Percentiles rank a stretch among this genome's conserved stretches.
Conservation (phyloP, 2,888 invertebrate genomes). For the Junonia oenone region DNA sequence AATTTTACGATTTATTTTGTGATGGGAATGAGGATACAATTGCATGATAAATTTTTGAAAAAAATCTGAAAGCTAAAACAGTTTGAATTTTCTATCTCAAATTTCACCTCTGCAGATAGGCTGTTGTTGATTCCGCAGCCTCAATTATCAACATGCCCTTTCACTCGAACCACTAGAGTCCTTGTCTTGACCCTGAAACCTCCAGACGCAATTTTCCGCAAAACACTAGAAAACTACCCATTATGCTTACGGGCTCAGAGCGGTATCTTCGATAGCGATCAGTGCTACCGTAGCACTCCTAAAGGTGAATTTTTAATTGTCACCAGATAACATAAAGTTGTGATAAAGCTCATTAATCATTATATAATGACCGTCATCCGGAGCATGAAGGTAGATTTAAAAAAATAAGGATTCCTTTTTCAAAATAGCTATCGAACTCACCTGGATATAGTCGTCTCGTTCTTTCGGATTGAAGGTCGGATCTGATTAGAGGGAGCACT, state of each 20-base stretch:
- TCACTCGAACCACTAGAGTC: constrained; percentile 35
- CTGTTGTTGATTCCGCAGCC: constrained; percentile 32
- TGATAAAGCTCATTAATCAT: constrained; percentile 16
- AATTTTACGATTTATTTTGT: no score
- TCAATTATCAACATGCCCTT: constrained; percentile 33
- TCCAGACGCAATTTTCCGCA: constrained; percentile 3
- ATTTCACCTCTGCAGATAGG: no score
- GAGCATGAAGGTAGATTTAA: constrained; percentile 11
- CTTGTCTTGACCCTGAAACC: constrained; percentile 66
- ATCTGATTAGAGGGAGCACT: constrained; percentile 49
- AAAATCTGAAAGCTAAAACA: no score
- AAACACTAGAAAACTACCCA: not conserved
- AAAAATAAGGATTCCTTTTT: constrained; percentile 15
- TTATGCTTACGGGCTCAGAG: not conserved
- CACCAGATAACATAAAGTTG: not conserved
- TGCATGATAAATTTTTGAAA: no score
- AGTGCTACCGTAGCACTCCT: constrained; percentile 28
- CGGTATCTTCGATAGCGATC: constrained; percentile 1
- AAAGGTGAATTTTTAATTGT: constrained; percentile 9
- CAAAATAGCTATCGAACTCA: constrained; percentile 46
- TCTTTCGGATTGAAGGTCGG: constrained; percentile 75
- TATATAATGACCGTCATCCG: constrained; percentile 17
- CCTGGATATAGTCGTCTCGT: constrained; percentile 73
- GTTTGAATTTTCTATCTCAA: no score
- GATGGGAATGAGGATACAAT: no score